These are phyloP conservation scores for Athripsodes cinereus DNA, from an alignment of 2,888 invertebrate species.

Conservation along the genomic window DNA sequence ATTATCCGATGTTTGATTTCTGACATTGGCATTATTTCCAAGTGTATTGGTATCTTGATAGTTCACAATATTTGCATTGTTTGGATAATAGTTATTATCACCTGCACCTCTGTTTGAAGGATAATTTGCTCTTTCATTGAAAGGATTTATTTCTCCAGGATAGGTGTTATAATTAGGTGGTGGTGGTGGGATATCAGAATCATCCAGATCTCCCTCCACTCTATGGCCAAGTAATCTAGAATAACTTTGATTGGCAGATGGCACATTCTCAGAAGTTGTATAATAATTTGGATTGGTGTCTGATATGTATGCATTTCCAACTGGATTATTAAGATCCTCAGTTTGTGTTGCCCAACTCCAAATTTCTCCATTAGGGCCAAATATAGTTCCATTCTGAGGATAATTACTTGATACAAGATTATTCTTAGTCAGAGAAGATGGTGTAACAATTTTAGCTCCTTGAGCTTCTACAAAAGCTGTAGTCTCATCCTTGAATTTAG, in stretches of 20 bases:
- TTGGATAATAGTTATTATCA: not conserved
- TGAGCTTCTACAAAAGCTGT: conserved; percentile 48
- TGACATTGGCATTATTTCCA: not conserved
- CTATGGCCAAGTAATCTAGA: not conserved
- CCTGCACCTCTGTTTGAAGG: not conserved
- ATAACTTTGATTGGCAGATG: conserved; percentile 42
- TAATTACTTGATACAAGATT: conserved; percentile 28
- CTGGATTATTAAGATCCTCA: conserved; percentile 17
- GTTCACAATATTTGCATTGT: no score
- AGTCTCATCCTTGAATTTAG: conserved; percentile 51
- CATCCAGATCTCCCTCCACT: conserved; percentile 31
- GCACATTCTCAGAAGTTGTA: conserved; percentile 42
- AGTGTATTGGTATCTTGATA: no score
- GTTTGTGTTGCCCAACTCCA: conserved; percentile 42
- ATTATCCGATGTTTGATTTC: not conserved
- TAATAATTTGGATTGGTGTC: conserved; percentile 41
- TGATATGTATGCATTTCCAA: conserved; percentile 9
- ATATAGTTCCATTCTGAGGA: conserved; percentile 45
- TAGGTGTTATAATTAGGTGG: conserved; percentile 46
- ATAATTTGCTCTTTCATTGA: conserved; percentile 14
- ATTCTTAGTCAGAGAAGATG: conserved; percentile 43
- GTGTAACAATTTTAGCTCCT: conserved; percentile 43
- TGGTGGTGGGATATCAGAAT: conserved; percentile 31
- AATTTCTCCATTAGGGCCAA: conserved; percentile 48
- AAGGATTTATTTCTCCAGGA: conserved; percentile 30